A percentile compares a stretch with the other conserved stretches of the same genome.
phyloP scores from a whole-genome alignment of 2,797 vertebrate genomes.

The Brotogeris chrysoptera region DNA sequence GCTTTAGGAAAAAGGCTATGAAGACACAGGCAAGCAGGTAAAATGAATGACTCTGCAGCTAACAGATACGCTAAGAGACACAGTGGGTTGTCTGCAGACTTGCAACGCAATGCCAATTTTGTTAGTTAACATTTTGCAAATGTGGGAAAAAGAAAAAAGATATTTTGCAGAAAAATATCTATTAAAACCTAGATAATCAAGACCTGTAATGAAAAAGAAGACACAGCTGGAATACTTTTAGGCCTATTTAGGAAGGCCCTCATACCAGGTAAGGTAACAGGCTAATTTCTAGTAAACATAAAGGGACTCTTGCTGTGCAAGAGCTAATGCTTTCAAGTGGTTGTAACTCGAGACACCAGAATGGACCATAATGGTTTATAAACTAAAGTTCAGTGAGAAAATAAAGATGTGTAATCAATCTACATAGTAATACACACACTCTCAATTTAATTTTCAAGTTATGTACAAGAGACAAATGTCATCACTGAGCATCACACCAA shows the following conservation, averaged over 20 bases:
- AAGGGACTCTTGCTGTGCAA: not conserved
- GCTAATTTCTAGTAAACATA: not conserved
- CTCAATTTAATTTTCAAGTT: not conserved
- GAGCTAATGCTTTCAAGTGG: not conserved
- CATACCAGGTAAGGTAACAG: not conserved
- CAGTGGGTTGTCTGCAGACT: not conserved
- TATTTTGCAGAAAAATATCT: not conserved
- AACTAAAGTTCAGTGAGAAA: not conserved
- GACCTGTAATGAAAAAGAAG: not conserved
- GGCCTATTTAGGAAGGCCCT: not conserved
- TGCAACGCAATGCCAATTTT: not conserved
- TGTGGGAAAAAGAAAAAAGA: not conserved
- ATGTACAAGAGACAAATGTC: not conserved
- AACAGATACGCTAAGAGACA: not conserved
- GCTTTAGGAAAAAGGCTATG: not conserved
- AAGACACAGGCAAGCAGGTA: not conserved
- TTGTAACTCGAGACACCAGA: not conserved
- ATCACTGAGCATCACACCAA: not conserved
- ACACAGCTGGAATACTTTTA: not conserved
- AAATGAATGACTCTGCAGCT: not conserved
- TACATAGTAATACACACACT: not conserved
- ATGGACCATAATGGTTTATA: not conserved
- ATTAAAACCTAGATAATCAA: not conserved
- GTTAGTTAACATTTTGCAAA: not conserved
- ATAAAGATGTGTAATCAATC: not conserved